Conservation (phyloP, 2,797 vertebrate genomes). For the Gorsachius magnificus region DNA sequence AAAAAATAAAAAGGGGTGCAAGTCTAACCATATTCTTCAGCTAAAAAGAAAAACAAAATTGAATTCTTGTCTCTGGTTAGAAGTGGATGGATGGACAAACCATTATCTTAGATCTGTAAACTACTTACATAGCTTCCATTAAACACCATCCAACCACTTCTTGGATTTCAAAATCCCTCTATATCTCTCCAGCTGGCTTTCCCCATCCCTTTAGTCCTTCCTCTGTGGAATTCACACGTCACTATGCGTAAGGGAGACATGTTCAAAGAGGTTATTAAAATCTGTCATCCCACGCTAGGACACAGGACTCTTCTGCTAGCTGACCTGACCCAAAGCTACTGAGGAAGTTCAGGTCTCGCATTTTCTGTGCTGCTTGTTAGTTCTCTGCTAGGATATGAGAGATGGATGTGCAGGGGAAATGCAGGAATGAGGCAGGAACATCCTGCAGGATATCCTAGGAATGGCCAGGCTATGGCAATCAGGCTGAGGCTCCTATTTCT, state of each 20-base stretch:
- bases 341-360: background rate
- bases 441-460: conserved; percentile 30
- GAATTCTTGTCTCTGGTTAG: background rate
- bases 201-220: background rate
- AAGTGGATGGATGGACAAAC: background rate
- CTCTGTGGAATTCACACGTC: background rate
- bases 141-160: background rate
- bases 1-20: background rate
- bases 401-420: background rate
- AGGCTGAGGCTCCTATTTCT: background rate
- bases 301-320: background rate
- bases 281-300: background rate
- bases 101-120: background rate
- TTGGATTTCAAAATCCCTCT: background rate
- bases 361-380: background rate
- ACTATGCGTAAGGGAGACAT: background rate
- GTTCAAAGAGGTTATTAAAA: background rate
- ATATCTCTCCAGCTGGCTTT: background rate
- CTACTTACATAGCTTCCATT: background rate
- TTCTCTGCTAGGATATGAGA: background rate
- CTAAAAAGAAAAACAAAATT: background rate
- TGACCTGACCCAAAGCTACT: background rate
- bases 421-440: background rate
- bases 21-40: background rate
- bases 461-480: background rate